phyloP scores from a whole-genome alignment of 2,888 invertebrate genomes.

The Lordiphosa fenestrarum region DNA sequence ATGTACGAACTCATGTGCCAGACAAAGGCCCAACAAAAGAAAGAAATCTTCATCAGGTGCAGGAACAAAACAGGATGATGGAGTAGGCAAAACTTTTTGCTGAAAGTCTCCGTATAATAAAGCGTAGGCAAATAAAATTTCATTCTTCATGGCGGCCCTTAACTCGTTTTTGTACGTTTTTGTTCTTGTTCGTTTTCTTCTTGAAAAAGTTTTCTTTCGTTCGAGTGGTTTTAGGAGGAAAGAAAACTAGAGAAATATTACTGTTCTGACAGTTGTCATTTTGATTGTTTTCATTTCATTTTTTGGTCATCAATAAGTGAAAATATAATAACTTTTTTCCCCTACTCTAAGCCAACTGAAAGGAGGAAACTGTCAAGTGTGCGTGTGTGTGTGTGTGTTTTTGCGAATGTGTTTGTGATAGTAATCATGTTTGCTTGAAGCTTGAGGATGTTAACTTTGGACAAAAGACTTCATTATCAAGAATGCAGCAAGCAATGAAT shows the following conservation, averaged over 20 bases:
- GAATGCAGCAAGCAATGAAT: background rate
- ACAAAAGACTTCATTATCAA: slow-evolving; percentile 6
- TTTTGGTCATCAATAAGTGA: slow-evolving; percentile 24
- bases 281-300: slow-evolving; percentile 34
- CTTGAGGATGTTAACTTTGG: slow-evolving; percentile 4
- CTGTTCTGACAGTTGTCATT: slow-evolving; percentile 26
- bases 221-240: background rate
- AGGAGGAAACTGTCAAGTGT: slow-evolving; percentile 1
- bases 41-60: slow-evolving; percentile 1
- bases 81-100: slow-evolving; percentile 2
- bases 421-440: slow-evolving; percentile 4
- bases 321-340: slow-evolving; percentile 23
- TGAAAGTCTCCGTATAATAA: slow-evolving; percentile 2
- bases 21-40: slow-evolving; percentile 5
- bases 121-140: slow-evolving; percentile 9
- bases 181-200: background rate
- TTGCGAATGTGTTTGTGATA: slow-evolving; percentile 1
- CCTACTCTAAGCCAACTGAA: background rate
- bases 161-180: slow-evolving; percentile 1
- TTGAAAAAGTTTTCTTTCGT: slow-evolving; percentile 6
- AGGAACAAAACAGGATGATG: background rate
- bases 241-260: background rate
- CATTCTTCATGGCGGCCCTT: background rate
- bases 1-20: slow-evolving; percentile 1
- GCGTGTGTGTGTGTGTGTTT: background rate